phyloP scores from a whole-genome alignment of 2,113 vertebrate species.

The Archocentrus centrarchus region DNA sequence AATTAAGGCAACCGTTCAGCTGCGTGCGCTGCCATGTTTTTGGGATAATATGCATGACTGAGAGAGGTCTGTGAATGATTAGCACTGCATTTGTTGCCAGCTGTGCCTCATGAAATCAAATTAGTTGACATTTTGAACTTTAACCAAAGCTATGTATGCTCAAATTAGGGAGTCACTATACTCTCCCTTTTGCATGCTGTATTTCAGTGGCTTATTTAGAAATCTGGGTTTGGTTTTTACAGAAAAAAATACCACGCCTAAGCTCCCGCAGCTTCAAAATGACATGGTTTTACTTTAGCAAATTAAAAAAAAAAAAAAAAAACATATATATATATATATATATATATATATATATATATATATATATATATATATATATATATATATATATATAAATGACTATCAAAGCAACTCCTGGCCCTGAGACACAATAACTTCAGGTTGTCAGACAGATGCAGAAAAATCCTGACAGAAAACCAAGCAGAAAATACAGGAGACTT shows the following conservation, averaged over 20 bases:
- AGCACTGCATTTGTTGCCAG: conserved; percentile 68
- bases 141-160: conserved; percentile 65
- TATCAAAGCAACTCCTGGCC: conserved; percentile 46
- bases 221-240: conserved; percentile 60
- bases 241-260: conserved; percentile 28
- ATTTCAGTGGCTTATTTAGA: conserved; percentile 42
- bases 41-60: conserved; percentile 33
- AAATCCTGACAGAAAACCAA: conserved; percentile 32
- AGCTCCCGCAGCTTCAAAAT: conserved; percentile 50
- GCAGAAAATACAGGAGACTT: conserved; percentile 26
- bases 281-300: conserved; percentile 54
- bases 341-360: conserved; percentile 53
- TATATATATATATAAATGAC: conserved; percentile 26
- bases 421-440: conserved; percentile 24
- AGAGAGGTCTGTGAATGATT: conserved; percentile 74
- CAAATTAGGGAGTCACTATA: conserved; percentile 46
- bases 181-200: conserved; percentile 30
- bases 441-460: conserved; percentile 36
- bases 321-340: conserved; percentile 33
- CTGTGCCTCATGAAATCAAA: conserved; percentile 74
- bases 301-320: no score
- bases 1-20: background rate
- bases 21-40: conserved; percentile 22
- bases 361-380: conserved; percentile 46
- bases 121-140: conserved; percentile 76